These are phyloP conservation scores for Embiotoca jacksoni DNA, from an alignment of 2,113 vertebrate genomes.

Conservation along the genomic window DNA sequence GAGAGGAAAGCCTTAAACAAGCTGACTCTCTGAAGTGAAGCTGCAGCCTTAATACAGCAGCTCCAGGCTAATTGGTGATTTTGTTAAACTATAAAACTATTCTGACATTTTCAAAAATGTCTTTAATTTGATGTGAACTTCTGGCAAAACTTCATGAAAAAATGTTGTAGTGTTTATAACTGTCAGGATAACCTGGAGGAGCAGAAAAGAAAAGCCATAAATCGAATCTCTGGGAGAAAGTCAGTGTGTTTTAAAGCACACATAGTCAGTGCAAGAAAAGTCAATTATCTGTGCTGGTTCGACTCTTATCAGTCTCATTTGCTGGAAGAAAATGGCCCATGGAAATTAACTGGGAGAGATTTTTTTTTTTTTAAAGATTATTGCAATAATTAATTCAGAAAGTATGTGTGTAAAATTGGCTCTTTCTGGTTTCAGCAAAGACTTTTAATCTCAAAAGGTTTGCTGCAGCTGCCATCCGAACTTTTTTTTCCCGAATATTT, in stretches of 20 bases:
- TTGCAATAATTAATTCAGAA: not conserved
- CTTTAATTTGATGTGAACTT: not conserved
- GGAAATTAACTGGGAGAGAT: not conserved
- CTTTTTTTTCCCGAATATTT: too few species aligned
- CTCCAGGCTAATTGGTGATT: not conserved
- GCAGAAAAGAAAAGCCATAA: not conserved
- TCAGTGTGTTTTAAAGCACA: not conserved
- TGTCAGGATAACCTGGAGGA: not conserved
- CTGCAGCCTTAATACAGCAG: not conserved
- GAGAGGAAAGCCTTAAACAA: not conserved
- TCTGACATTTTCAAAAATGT: not conserved
- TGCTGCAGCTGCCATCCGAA: not conserved
- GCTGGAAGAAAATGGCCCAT: not conserved
- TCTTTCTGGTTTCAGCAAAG: not conserved
- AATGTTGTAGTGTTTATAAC: not conserved
- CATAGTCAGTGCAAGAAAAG: not conserved
- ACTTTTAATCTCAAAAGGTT: too few species aligned
- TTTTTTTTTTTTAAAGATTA: not conserved
- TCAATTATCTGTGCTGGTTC: not conserved
- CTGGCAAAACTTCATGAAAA: not conserved
- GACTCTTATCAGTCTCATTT: not conserved
- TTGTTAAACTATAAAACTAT: not conserved
- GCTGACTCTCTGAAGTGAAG: not conserved
- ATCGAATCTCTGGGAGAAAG: not conserved
- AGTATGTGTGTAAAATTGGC: slow-evolving; percentile 1